Evolutionary conservation across 2,797 vertebrate species (phyloP).

Genomic region (Sebastes trivittatus): DNA sequence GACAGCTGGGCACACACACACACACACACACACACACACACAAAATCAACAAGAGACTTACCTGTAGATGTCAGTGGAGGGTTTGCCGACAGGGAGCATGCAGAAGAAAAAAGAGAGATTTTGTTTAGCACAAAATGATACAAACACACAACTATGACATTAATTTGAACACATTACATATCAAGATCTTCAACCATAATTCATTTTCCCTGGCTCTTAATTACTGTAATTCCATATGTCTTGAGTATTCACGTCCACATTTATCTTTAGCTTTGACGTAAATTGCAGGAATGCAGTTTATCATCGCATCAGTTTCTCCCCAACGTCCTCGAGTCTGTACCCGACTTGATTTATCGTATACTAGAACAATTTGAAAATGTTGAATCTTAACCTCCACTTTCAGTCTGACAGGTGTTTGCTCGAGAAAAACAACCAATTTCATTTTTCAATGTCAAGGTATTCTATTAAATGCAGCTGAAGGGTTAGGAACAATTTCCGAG

Average conservation of each 20-base stretch:
- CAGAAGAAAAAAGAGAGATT: slow-evolving; percentile 11
- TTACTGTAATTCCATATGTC: slow-evolving; percentile 9
- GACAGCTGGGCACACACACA: neutral
- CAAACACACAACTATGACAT: neutral
- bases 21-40: neutral
- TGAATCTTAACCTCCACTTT: neutral
- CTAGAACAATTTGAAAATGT: neutral
- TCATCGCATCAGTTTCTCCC: slow-evolving; percentile 10
- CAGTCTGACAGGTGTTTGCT: neutral
- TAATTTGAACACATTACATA: slow-evolving; percentile 10
- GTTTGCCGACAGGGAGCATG: slow-evolving; percentile 19
- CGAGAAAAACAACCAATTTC: neutral
- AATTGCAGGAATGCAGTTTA: slow-evolving; percentile 7
- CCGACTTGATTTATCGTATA: neutral
- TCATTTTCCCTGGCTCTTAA: slow-evolving; percentile 1
- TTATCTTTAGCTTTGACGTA: slow-evolving; percentile 10
- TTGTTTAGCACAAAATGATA: slow-evolving; percentile 14
- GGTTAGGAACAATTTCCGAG: neutral
- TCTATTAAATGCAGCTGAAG: neutral
- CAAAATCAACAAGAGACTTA: slow-evolving; percentile 52
- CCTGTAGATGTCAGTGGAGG: slow-evolving; percentile 47
- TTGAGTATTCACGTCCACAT: neutral
- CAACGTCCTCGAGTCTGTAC: neutral
- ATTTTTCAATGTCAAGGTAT: neutral
- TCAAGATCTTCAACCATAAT: neutral